Percentiles rank a stretch among this genome's conserved stretches.
These are phyloP conservation scores for Watsonalla binaria DNA, from an alignment of 2,888 invertebrate genomes.

Conservation along the genomic window DNA sequence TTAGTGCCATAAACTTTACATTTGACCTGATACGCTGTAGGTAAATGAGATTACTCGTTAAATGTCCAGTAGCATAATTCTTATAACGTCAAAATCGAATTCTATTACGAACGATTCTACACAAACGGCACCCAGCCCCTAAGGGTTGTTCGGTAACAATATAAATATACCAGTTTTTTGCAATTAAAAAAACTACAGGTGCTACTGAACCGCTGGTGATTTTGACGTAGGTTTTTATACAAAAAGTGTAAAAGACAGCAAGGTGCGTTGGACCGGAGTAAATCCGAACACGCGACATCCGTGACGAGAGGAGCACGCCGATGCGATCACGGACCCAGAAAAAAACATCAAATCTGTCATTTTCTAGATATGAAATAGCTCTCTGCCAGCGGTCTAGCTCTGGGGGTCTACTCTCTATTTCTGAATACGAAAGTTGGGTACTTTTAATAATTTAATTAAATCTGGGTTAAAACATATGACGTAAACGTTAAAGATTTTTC, in stretches of 20 bases:
- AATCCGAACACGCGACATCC: slow-evolving; percentile 70
- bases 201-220: slow-evolving; percentile 2
- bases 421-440: not conserved
- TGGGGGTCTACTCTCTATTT: not conserved
- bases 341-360: slow-evolving; percentile 7
- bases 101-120: no score
- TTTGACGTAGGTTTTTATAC: slow-evolving; percentile 19
- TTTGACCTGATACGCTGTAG: no score
- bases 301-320: slow-evolving; percentile 61
- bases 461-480: no score
- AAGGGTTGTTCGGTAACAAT: no score
- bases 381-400: not conserved
- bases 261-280: slow-evolving; percentile 65
- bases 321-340: slow-evolving; percentile 22
- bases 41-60: no score
- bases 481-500: no score
- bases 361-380: slow-evolving; percentile 4
- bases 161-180: no score
- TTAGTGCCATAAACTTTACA: no score
- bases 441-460: no score
- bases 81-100: no score
- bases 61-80: no score
- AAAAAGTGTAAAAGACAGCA: slow-evolving; percentile 40
- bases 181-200: not conserved
- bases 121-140: no score